Base-by-base conservation (phyloP, 2,797 vertebrate genomes). In the Phalanger gymnotis region DNA sequence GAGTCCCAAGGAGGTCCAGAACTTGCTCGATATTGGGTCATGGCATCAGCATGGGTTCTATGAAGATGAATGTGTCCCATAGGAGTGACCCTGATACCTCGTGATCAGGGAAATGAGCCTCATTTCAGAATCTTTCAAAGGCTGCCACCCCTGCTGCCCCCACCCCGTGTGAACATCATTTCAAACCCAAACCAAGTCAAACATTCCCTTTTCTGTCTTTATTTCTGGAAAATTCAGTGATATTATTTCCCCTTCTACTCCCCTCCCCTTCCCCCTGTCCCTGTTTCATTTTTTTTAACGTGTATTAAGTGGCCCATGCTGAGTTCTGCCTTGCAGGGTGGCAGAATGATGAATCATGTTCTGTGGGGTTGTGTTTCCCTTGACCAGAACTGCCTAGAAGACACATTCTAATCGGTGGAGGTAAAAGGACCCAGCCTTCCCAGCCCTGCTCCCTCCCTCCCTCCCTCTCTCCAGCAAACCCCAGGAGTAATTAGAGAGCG, bases 301-400 rank as follows among this genome's bases (percentile, higher is more conserved):
- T 91, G 97, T 52, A 53, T 96, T 57, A 96, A 97, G 96, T 97
- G 92, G 96, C 92, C 98, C 94, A 66, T 94, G 97, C 95, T 96
- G 96, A 97, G 96, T 66, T 94, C 94, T 91, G 96, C 90, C 47
- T 95, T 95, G 97, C 90, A 90, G 93, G 92, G 93, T 97, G 97
- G 97, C 97, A 97, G 61, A 94, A 94, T 96, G 97, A 97, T 97
- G 96, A 96, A 96, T 97, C 97, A 96, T 95, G 93, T 96, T 96
- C 95, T 95, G 53, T 91, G 52, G 95, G 96, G 94, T 96, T 95
- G 47, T 53, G 96, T 95, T 97, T 98, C n/a, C 97, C 95, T 94
- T 87, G 96, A 95, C 97, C 97, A 96, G 92, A 97, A 96, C 96
- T 97, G 96, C 98, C 97, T 97, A 47, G 61, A 93, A 96, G 97